Conservation (phyloP, 2,113 vertebrate species). For the Hypanus sabinus region DNA sequence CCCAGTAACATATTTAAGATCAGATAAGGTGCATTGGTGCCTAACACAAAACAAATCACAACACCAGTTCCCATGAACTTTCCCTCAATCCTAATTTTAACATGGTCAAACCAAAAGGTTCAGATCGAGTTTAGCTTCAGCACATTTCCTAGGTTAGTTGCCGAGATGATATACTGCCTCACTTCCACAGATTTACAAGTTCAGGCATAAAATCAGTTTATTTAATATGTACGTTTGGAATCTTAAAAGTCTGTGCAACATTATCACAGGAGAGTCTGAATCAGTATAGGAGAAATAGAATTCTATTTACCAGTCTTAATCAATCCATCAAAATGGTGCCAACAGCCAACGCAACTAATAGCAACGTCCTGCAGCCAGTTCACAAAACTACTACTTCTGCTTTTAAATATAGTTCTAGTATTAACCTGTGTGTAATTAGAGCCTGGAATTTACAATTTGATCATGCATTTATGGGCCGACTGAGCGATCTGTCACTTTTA, state of each 20-base stretch:
- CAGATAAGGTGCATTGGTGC: background rate
- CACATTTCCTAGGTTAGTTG: background rate
- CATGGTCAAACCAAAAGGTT: background rate
- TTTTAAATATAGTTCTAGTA: no score
- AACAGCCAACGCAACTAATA: no score
- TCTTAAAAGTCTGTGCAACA: background rate
- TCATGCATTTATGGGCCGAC: no score
- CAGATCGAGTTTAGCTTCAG: background rate
- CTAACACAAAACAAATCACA: background rate
- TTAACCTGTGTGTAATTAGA: no score
- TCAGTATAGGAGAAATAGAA: background rate
- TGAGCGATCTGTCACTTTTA: no score
- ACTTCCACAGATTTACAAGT: background rate
- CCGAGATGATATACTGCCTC: background rate
- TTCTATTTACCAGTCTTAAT: background rate
- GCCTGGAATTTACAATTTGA: no score
- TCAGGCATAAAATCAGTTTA: background rate
- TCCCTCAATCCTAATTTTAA: background rate
- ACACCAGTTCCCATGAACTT: background rate
- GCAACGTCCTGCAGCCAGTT: no score
- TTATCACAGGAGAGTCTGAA: background rate
- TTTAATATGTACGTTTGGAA: background rate
- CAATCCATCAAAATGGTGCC: background rate
- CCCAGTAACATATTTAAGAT: background rate
- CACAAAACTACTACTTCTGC: no score